These are phyloP conservation scores for Lasiurus cinereus DNA, from an alignment of 2,113 vertebrate genomes.

Conservation along the genomic window DNA sequence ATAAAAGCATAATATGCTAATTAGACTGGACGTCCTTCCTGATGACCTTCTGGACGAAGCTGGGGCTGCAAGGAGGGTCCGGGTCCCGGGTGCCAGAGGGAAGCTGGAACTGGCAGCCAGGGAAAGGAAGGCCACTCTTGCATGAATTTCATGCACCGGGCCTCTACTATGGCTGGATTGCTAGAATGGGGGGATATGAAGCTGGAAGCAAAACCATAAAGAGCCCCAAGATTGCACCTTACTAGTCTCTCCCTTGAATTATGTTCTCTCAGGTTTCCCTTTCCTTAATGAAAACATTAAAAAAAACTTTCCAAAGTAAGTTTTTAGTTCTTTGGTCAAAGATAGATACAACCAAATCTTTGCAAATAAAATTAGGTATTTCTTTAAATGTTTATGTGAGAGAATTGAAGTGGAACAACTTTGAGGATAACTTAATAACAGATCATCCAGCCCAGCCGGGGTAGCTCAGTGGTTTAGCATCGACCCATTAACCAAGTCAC, in stretches of 20 bases:
- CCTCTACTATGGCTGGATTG: not conserved
- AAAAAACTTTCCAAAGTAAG: slow-evolving; percentile 43
- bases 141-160: too few species aligned
- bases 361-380: slow-evolving; percentile 24
- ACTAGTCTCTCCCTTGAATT: not conserved
- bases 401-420: not conserved
- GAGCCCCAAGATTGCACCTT: not conserved
- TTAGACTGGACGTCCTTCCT: too few species aligned
- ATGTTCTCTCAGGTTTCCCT: not conserved
- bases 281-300: not conserved
- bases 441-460: too few species aligned
- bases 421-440: not conserved
- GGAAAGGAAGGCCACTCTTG: too few species aligned
- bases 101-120: too few species aligned
- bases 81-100: too few species aligned
- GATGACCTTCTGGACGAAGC: too few species aligned
- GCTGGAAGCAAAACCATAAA: not conserved
- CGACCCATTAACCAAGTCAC: too few species aligned
- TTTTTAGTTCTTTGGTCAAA: slow-evolving; percentile 20
- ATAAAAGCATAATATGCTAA: too few species aligned
- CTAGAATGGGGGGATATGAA: not conserved
- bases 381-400: not conserved
- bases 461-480: too few species aligned
- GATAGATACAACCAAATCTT: not conserved
- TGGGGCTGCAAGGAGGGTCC: too few species aligned